A percentile compares a stretch with the other conserved stretches of the same genome.
phyloP scores from a whole-genome alignment of 2,888 invertebrate species.

The Adelognathus sp. region DNA sequence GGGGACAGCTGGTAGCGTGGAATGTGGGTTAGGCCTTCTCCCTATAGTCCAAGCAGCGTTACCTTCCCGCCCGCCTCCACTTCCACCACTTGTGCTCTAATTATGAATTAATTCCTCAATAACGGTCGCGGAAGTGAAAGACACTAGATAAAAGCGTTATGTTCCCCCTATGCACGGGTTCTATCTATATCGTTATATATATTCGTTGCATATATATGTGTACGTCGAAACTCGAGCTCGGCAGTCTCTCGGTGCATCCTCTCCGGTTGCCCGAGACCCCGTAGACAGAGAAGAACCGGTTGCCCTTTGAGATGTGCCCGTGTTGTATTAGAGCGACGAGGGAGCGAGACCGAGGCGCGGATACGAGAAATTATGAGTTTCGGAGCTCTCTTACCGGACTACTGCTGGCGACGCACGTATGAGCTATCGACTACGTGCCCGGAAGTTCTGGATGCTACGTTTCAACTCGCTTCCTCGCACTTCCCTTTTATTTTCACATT shows the following conservation, averaged over 20 bases:
- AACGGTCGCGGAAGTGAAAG: conserved; percentile 72
- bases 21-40: conserved; percentile 75
- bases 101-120: conserved; percentile 80
- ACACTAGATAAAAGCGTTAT: conserved; percentile 48
- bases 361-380: conserved; percentile 32
- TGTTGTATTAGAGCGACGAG: conserved; percentile 36
- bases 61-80: conserved; percentile 16
- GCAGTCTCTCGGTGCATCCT: conserved; percentile 45
- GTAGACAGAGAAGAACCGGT: conserved; percentile 43
- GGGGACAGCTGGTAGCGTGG: conserved; percentile 73
- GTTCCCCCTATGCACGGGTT: conserved; percentile 1
- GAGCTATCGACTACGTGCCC: conserved; percentile 47
- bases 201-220: not conserved
- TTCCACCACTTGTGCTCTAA: conserved; percentile 72
- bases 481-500: conserved; percentile 15
- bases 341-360: conserved; percentile 28
- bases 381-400: conserved; percentile 32
- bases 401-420: conserved; percentile 54
- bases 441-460: conserved; percentile 47
- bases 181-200: not conserved
- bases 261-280: conserved; percentile 44
- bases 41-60: conserved; percentile 64
- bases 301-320: conserved; percentile 49
- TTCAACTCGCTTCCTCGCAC: conserved; percentile 45
- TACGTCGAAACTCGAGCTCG: conserved; percentile 53